A percentile compares a stretch with the other conserved stretches of the same genome.
phyloP scores from a whole-genome alignment of 2,888 invertebrate species.

The Lepidochrysops patricia region DNA sequence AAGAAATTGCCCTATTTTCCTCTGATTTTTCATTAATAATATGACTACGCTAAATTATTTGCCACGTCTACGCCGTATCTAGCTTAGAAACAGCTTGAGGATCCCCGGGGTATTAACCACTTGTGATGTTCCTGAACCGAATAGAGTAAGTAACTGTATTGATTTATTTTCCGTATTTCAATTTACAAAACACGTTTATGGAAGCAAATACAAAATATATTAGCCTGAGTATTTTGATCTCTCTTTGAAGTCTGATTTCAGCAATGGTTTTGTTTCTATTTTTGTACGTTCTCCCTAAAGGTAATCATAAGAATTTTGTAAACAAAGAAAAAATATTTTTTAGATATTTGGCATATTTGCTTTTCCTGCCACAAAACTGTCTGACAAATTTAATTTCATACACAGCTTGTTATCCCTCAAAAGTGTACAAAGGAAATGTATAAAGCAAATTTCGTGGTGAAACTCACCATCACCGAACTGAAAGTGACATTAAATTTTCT shows the following conservation, averaged over 20 bases:
- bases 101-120: background rate
- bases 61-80: too few relatives aligned
- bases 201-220: background rate
- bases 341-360: background rate
- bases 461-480: background rate
- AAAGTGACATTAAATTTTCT: background rate
- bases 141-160: background rate
- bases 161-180: background rate
- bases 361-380: background rate
- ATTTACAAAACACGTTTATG: background rate
- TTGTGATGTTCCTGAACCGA: background rate
- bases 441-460: background rate
- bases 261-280: background rate
- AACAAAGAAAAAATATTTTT: background rate
- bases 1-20: too few relatives aligned
- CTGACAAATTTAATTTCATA: background rate
- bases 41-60: too few relatives aligned
- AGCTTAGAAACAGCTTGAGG: too few relatives aligned
- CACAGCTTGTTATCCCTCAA: background rate
- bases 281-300: background rate
- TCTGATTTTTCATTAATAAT: too few relatives aligned
- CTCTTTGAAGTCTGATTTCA: background rate
- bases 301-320: too few relatives aligned
- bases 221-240: background rate
- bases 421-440: background rate